Evolutionary conservation across 2,113 vertebrate species (phyloP).

Genomic region (Gallinago jamesoni): DNA sequence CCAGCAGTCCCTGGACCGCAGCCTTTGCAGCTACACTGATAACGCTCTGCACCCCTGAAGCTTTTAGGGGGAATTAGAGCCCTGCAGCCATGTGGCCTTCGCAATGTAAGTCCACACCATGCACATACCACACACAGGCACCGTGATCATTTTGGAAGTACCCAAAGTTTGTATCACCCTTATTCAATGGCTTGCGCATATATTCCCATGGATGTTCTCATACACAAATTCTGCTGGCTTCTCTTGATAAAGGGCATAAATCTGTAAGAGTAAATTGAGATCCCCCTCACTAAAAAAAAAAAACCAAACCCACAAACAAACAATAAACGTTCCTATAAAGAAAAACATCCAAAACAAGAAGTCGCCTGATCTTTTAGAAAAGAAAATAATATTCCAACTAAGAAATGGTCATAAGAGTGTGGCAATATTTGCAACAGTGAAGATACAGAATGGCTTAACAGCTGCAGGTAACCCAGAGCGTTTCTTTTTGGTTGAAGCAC

Average conservation of each 20-base stretch:
- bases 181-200: neutral
- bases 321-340: neutral
- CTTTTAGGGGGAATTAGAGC: neutral
- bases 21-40: neutral
- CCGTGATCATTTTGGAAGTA: neutral
- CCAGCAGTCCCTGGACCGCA: fast-evolving
- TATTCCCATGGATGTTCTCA: neutral
- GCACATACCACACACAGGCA: neutral
- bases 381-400: neutral
- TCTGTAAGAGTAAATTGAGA: neutral
- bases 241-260: neutral
- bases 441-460: neutral
- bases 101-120: neutral
- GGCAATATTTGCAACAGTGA: neutral
- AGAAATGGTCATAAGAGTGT: neutral
- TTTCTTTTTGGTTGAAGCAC: neutral
- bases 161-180: neutral
- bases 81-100: neutral
- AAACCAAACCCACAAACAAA: neutral
- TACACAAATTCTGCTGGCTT: neutral
- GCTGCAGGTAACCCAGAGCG: neutral
- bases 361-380: neutral
- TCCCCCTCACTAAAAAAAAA: neutral
- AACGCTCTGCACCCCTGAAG: neutral
- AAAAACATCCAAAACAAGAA: neutral